These are phyloP conservation scores for Chymomyza amoena DNA, from an alignment of 2,888 invertebrate species.

Conservation along the genomic window DNA sequence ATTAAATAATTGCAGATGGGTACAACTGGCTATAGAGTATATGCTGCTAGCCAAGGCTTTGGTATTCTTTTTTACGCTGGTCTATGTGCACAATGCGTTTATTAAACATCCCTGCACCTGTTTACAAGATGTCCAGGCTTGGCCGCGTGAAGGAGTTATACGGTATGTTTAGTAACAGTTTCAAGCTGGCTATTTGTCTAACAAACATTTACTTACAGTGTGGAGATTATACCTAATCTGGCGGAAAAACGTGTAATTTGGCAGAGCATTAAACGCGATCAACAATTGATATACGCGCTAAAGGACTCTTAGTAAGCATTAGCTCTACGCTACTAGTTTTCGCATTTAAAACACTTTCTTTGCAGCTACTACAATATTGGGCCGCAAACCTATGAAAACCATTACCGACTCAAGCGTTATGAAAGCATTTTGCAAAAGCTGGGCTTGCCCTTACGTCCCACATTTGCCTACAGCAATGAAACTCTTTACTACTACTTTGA, in stretches of 20 bases:
- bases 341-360: background rate
- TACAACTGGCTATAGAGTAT: slow-evolving; percentile 73
- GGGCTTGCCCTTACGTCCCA: slow-evolving; percentile 63
- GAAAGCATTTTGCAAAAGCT: slow-evolving; percentile 51
- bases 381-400: slow-evolving; percentile 71
- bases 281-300: slow-evolving; percentile 64
- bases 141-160: slow-evolving; percentile 97
- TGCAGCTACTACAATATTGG: slow-evolving; percentile 73
- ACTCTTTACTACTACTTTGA: slow-evolving; percentile 68
- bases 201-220: slow-evolving; percentile 46
- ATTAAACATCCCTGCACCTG: slow-evolving; percentile 96
- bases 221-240: slow-evolving; percentile 76
- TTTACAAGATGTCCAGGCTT: slow-evolving; percentile 91
- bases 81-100: slow-evolving; percentile 97
- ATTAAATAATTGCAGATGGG: slow-evolving; percentile 54
- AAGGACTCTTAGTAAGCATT: slow-evolving; percentile 63
- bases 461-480: slow-evolving; percentile 65
- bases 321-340: too few relatives aligned
- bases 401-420: slow-evolving; percentile 62
- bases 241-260: slow-evolving; percentile 67
- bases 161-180: slow-evolving; percentile 47
- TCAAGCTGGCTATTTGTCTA: background rate
- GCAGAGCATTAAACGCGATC: slow-evolving; percentile 59
- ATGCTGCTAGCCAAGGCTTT: slow-evolving; percentile 83
- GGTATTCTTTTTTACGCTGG: slow-evolving; percentile 91